Evolutionary conservation across 2,888 invertebrate species (phyloP).

Genomic region (Agrotis clavis): DNA sequence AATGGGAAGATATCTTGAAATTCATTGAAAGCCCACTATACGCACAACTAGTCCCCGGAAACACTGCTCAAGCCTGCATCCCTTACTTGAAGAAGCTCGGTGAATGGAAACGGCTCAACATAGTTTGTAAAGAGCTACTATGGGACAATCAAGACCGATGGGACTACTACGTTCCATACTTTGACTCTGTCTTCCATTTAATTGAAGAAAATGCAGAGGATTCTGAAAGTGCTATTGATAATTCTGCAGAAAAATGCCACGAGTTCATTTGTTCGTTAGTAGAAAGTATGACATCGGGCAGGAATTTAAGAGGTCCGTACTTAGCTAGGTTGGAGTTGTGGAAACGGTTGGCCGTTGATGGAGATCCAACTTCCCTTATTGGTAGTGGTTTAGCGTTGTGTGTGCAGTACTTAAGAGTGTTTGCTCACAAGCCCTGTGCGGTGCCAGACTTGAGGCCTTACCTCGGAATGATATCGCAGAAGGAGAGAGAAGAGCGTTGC

Average conservation of each 20-base stretch:
- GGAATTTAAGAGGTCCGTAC: slow-evolving; percentile 94
- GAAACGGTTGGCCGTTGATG: slow-evolving; percentile 90
- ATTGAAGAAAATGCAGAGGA: slow-evolving; percentile 80
- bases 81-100: slow-evolving; percentile 94
- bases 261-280: slow-evolving; percentile 88
- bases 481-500: slow-evolving; percentile 91
- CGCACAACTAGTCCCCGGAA: slow-evolving; percentile 92
- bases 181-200: slow-evolving; percentile 93
- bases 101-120: slow-evolving; percentile 94
- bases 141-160: slow-evolving; percentile 94
- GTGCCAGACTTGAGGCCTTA: slow-evolving; percentile 96
- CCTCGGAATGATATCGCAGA: slow-evolving; percentile 92
- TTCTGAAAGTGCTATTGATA: slow-evolving; percentile 77
- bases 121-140: slow-evolving; percentile 94
- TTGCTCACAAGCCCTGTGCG: slow-evolving; percentile 97
- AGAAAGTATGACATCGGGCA: slow-evolving; percentile 86
- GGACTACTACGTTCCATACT: slow-evolving; percentile 94
- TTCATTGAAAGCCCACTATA: slow-evolving; percentile 95
- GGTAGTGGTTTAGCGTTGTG: slow-evolving; percentile 93
- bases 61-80: slow-evolving; percentile 93
- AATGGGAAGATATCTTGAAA: slow-evolving; percentile 95
- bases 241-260: slow-evolving; percentile 86
- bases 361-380: slow-evolving; percentile 89
- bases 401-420: slow-evolving; percentile 94
- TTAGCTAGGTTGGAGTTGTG: slow-evolving; percentile 95